Base-by-base conservation (phyloP, 2,113 vertebrate species). In the Semnopithecus entellus region DNA sequence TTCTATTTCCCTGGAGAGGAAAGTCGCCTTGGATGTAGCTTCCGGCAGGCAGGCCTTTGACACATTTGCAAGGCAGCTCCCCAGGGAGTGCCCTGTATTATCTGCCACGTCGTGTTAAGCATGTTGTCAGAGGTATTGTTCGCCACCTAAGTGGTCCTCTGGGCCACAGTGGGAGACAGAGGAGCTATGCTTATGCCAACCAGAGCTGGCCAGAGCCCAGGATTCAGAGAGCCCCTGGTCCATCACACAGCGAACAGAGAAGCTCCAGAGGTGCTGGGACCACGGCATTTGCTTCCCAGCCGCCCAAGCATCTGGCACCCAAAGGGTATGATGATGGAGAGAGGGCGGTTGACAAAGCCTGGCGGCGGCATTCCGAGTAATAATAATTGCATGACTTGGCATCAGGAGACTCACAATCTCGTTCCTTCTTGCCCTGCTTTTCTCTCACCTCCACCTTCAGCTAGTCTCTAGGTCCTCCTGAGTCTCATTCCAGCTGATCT, bases 331-430 rank as follows among this genome's bases (percentile, higher is more conserved):
- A 11, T 2, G 43, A 48, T 8, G 16, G 0, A 66, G 13, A 25
- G 4, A 30, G 0, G 8, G 27, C 0, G 0, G 17, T 22, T 6
- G n/a, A 32, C 25, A 0, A 18, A 59, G 48, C 1, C 78, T 35
- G 8, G 2, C 0, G 5, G 22, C 30, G 25, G 32, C 20, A 23
- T 10, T 16, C 2, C 1, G 52, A n/a, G 30, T 45, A 11, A 17
- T 14, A 14, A 10, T 4, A 8, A 35, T 0, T 5, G 20, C 40
- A 57, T 0, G 10, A 6, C 3, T 18, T 9, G 32, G 61, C 3
- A 35, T 16, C 1, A 1, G 20, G 73, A 87, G 52, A 73, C 40
- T 25, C 32, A 6, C 35, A 27, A 0, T 27, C 59, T 48, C 0
- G 0, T 4, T 94, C 57, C 45, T 90, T 13, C 81, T 35, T 3